Evolutionary conservation across 2,888 invertebrate genomes (phyloP), one percentile per base, ranked within the genome.

Genomic region (Tethea ocularis): DNA sequence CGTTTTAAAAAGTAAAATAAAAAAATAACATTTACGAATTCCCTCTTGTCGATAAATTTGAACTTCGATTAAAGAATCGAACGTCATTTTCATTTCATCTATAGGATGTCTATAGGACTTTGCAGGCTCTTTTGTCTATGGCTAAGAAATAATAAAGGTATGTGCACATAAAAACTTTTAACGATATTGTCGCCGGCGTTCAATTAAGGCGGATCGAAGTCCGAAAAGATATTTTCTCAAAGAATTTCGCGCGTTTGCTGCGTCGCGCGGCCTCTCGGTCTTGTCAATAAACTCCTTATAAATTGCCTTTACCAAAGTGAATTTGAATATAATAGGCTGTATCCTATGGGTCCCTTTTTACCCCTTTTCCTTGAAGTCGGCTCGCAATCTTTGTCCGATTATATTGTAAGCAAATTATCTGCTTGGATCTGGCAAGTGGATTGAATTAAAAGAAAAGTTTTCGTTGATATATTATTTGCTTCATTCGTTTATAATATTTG

Each of bases 341-440:
- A 75, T 86, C 85, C 84, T 87, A 84, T 84, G 80, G 79, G 78
- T 86, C 82, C 72, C 87, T 87, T 90, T 90, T 89, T 88, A 87
- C 82, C 87, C 83, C 86, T 84, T 86, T 86, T 81, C 82, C 84
- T 78, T 86, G 86, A 83, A 85, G 86, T 78, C 82, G 77, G 80
- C 75, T 71, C 75, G 87, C 88, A 90, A 89, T 89, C 88, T 82
- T 84, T 87, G 89, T 88, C 80, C 87, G 91, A 93, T 93, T 93
- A 93, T 93, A 93, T 93, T 93, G 92, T 93, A 93, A 93, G 92
- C 92, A 93, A 93, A 92, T 93, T 93, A 91, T 93, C 92, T 90
- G 83, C 75, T 82, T 68, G 83, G 84, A 91, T 91, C 91, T 91
- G 87, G 88, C 84, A 80, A 82, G 77, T 72, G 81, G 85, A 79